These are phyloP conservation scores for Eclectus roratus DNA, from an alignment of 2,113 vertebrate genomes.

Conservation along the genomic window DNA sequence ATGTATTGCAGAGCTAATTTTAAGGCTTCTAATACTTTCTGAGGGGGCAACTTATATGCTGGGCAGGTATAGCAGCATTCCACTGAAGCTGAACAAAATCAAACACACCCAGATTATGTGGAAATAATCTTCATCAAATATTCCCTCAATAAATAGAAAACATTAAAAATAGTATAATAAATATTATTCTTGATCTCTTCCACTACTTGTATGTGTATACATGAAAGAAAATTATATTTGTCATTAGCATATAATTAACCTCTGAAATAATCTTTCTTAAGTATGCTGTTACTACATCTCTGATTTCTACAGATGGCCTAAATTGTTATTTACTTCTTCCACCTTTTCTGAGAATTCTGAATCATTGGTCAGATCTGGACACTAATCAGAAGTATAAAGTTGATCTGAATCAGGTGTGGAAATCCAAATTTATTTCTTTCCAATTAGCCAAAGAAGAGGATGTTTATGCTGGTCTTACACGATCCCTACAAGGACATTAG, in stretches of 20 bases:
- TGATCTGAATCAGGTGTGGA: background rate
- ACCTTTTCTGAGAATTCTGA: background rate
- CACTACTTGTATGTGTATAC: background rate
- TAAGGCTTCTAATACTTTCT: background rate
- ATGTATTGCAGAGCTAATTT: background rate
- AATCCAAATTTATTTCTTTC: background rate
- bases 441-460: background rate
- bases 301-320: background rate
- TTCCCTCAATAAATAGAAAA: background rate
- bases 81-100: background rate
- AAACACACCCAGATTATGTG: background rate
- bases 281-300: background rate
- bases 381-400: background rate
- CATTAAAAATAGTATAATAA: background rate
- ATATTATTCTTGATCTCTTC: background rate
- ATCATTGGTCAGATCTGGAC: background rate
- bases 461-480: background rate
- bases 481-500: background rate
- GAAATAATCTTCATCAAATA: background rate
- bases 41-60: background rate
- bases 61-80: background rate
- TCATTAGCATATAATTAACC: background rate
- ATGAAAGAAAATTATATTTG: background rate
- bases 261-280: background rate
- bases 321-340: background rate